A percentile compares a stretch with the other conserved stretches of the same genome.
phyloP scores from a whole-genome alignment of 2,888 invertebrate genomes.

The Strigamia transsilvanica region DNA sequence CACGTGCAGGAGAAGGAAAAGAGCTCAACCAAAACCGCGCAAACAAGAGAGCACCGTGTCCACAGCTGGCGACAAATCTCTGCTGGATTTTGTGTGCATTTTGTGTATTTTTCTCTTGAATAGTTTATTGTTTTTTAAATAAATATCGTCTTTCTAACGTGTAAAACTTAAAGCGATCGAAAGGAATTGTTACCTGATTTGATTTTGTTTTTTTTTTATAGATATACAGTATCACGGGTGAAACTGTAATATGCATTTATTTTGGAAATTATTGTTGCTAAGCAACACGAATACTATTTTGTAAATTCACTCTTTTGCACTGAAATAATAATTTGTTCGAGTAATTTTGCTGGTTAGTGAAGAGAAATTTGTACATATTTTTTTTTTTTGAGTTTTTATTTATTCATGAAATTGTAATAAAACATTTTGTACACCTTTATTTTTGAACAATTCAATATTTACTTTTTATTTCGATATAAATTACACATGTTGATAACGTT shows the following conservation, averaged over 20 bases:
- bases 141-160: background rate
- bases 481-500: too few relatives aligned
- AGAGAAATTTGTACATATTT: background rate
- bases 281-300: background rate
- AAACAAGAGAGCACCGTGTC: background rate
- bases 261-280: background rate
- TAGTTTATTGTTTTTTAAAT: background rate
- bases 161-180: background rate
- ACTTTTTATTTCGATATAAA: background rate
- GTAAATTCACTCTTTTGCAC: background rate
- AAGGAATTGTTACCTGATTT: background rate
- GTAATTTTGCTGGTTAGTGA: background rate
- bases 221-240: background rate
- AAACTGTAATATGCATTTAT: background rate
- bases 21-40: background rate
- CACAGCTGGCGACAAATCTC: background rate
- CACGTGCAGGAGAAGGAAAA: conserved; percentile 55
- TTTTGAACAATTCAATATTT: too few relatives aligned
- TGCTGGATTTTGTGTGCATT: background rate
- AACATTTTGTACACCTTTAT: background rate
- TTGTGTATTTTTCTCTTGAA: background rate
- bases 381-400: background rate
- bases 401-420: background rate
- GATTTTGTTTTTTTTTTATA: background rate
- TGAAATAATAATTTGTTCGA: background rate